Base-by-base conservation (phyloP, 2,888 invertebrate genomes). In the Rhyacophila evoluta region DNA sequence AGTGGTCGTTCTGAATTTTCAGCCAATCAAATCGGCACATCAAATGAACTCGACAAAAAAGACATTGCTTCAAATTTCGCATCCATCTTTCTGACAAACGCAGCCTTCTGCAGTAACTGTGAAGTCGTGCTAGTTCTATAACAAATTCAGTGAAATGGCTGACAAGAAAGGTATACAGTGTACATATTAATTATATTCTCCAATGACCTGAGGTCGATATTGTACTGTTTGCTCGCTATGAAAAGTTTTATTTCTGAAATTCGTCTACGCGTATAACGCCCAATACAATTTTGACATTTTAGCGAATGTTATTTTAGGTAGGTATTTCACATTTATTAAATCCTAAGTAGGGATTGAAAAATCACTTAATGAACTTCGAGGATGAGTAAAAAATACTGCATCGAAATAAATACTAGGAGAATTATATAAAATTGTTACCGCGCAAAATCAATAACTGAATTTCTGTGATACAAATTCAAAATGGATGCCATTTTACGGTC, bases 161-260 rank as follows among this genome's bases (percentile, higher is more conserved):
- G 90, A 90, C 86, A 90, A 90, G 85, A 90, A 90, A 90, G 90
- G 90, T 90, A 90, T 88, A 69, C 33, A 76, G 72, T 75, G 75
- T 75, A 75, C 72, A 75, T 69, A 79, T 75, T 73, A 75, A 69
- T 69, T 41, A 12, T 38, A 72, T 39, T 41, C 69, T 8, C 41
- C 38, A 39, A 38, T 28, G 37, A 25, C 27, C 19, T 19, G 55
- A 55, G 25, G 15, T 55, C 15, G 15, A 55, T 15, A 55, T 55
- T 55, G 15, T 55, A 55, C 55, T 10, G 19, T 55, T 55, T 55
- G 19, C 25, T 25, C 19, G 15, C 10, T 55, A 19, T 55, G 19
- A 19, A 55, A 5, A 19, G 55, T 55, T 55, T 55, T 37, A 72
- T 25, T 77, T 25, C 72, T 36, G 37, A 77, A 36, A 77, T 33